Conservation (phyloP, 2,113 vertebrate genomes). For the Dendrocopos noguchii region DNA sequence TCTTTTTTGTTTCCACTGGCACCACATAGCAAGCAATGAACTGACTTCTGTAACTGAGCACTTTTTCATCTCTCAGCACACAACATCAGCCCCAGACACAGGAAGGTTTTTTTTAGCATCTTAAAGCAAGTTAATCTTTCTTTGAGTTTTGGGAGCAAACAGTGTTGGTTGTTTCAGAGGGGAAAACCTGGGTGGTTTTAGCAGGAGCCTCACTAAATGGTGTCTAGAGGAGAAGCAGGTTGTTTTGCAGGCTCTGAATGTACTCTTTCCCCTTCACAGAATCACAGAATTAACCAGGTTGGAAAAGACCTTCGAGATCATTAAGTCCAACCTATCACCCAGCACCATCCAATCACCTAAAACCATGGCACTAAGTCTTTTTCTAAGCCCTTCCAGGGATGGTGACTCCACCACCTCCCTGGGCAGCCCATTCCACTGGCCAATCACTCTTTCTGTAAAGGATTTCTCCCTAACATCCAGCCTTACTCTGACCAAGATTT, state of each 20-base stretch:
- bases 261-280: not conserved
- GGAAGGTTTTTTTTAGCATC: slow-evolving; percentile 21
- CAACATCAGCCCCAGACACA: slow-evolving; percentile 33
- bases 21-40: not conserved
- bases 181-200: slow-evolving; percentile 26
- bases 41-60: slow-evolving; percentile 52
- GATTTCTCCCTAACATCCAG: too few species aligned
- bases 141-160: slow-evolving; percentile 47
- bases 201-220: slow-evolving; percentile 22
- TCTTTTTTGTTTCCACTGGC: not conserved
- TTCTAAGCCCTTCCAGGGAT: too few species aligned
- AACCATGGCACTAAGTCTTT: too few species aligned
- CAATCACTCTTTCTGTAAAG: too few species aligned
- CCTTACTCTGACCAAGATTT: slow-evolving; percentile 18
- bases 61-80: slow-evolving; percentile 53
- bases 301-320: too few species aligned
- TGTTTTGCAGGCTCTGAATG: slow-evolving; percentile 49
- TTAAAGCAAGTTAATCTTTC: slow-evolving; percentile 45
- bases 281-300: too few species aligned
- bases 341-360: too few species aligned
- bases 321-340: too few species aligned
- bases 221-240: slow-evolving; percentile 35
- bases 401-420: too few species aligned
- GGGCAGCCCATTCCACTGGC: too few species aligned
- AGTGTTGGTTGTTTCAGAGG: slow-evolving; percentile 28